Evolutionary conservation across 2,113 vertebrate species (phyloP), one percentile per base, ranked within the genome.

Genomic region (Petromus typicus): DNA sequence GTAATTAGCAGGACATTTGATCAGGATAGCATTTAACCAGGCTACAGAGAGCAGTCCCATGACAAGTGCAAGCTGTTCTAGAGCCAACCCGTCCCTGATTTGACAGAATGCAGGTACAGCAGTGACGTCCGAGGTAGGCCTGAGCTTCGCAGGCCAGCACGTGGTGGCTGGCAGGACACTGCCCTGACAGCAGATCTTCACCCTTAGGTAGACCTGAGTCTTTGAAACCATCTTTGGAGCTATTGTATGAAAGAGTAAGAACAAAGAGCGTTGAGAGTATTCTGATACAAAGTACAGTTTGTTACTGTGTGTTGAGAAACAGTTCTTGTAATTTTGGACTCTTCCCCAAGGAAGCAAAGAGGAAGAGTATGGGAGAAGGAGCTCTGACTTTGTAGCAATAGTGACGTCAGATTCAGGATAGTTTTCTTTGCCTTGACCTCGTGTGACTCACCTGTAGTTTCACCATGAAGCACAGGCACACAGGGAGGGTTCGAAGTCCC

Each of bases 121-220:
- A 57, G 7, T 32, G 25, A 12, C 6, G 14, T 51, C 79, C 80
- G 18, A 54, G 34, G 73, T 16, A 45, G 84, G 66, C 90, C 88
- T 59, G 18, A 13, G 56, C 30, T 67, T 23, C 57, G 18, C 56
- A 30, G 8, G 40, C 54, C 83, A 69, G 82, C 51, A 45, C 54
- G 71, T 37, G 45, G 78, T 30, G 13, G 45, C 32, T 25, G 0
- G 0, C 80, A 63, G 67, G 56, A 69, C 27, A 7, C n/a, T 86
- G 10, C 85, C 45, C 67, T 79, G 93, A 54, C 89, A 71, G 86
- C 51, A 92, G 66, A 91, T 59, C 91, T 34, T 51, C 27, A 13
- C 23, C 64, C 37, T 48, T 64, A 48, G 81, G 13, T 20, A 80
- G 90, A 48, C 14, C 85, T 18, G 30, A 48, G 63, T 7, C 78